Base-by-base conservation (phyloP, 2,888 invertebrate genomes). In the Hermaeophaga mercurialis region DNA sequence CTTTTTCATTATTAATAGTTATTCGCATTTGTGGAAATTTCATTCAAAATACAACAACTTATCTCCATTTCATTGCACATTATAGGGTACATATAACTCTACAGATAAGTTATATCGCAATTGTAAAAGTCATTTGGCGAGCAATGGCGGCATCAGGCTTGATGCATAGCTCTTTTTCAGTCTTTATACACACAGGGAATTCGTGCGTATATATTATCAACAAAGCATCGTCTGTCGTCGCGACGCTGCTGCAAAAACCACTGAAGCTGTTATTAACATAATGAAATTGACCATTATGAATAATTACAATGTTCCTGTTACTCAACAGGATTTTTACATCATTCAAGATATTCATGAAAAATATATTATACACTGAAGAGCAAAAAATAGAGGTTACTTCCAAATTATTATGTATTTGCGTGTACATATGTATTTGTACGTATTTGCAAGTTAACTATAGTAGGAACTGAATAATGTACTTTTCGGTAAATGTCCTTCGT, bases 41-140 rank as follows among this genome's bases (percentile, higher is more conserved):
- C 43, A 52, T 52, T 52, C 34, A 2, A 22, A 43, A 24, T 43
- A 24, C 6, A 15, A 15, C 43, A 47, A 54, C 47, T 41, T 54
- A 58, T 58, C 58, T 63, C 52, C 55, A 54, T 64, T 73, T 72
- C 72, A 69, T 70, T 66, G 64, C 62, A 65, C 72, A 70, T 71
- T 67, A 66, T 65, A 62, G 73, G 69, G 70, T 71, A 74, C 71
- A 74, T 73, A 74, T 73, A 70, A 72, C 72, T 71, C 66, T 54
- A 66, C 64, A 73, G 73, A 73, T 75, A 74, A 73, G 70, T 74
- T 73, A 73, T 71, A 68, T 54, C 68, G 73, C 73, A 74, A 75
- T 74, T 73, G 71, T 71, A 72, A 66, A 71, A 75, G 75, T 74
- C 74, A 71, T 75, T 75, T 74, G 75, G 75, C 73, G 70, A 66